Evolutionary conservation across 2,888 invertebrate genomes (phyloP), one percentile per base, ranked within the genome.

Genomic region (Leucophenga montana): DNA sequence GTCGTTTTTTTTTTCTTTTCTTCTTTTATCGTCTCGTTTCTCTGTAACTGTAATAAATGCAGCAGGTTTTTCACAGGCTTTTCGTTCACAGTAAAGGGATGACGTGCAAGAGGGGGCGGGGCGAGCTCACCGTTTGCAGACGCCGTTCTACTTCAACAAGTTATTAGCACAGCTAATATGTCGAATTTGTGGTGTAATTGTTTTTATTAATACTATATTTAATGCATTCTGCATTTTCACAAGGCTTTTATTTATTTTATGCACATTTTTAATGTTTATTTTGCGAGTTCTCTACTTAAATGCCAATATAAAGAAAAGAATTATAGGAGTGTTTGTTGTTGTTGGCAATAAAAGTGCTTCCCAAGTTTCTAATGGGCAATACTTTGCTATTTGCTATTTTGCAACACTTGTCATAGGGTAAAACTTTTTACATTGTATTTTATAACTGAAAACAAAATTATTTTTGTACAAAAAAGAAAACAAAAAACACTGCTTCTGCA

Each of bases 41-140:
- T 61, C 81, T 82, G n/a, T n/a, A 82, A 82, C 79, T 78, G 83
- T 82, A 82, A 76, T 77, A 70, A 78, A 74, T 66, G 68, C 75
- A 82, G 83, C 84, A 81, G 83, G 81, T 81, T 84, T 80, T 82
- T 75, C 68, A 75, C 74, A 74, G 72, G 74, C 75, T 66, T 46
- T 48, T 39, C 69, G 54, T 31, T 39, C 62, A 59, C 64, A n/a
- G 54, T 16, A 22, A 44, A 61, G 16, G 53, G 66, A 48, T 14
- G 61, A 65, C 68, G 48, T 62, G 72, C 70, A 74, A 39, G 62
- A 71, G 74, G 70, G 70, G 71, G 77, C 66, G 44, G 62, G 73
- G 77, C 67, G 73, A 66, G 48, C 27, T 69, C 72, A 72, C 75
- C 70, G 22, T 53, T 27, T 62, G 22, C 31, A 74, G 77, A 74